A percentile compares a stretch with the other conserved stretches of the same genome.
Evolutionary conservation across 2,888 invertebrate genomes (phyloP).

Genomic region (Kuschelorhynchus macadamiae): DNA sequence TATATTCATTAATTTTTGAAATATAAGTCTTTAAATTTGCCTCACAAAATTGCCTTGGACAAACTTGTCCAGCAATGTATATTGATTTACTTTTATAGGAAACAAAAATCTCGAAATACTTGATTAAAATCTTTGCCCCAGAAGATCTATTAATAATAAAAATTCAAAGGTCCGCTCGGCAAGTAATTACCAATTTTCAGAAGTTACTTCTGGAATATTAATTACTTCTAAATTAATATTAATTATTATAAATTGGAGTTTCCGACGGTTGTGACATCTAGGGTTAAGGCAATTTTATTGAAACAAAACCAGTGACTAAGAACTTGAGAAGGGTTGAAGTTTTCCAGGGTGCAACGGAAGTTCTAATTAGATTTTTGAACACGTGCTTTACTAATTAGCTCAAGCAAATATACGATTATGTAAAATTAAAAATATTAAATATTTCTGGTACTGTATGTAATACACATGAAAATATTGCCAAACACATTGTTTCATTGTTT

Average conservation of each 20-base stretch:
- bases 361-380: constrained; percentile 30
- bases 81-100: no score
- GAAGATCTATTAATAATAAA: constrained; percentile 3
- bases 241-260: constrained; percentile 45
- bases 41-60: no score
- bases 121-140: not conserved
- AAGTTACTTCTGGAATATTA: constrained; percentile 38
- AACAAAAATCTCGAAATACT: not conserved
- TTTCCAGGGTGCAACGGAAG: not conserved
- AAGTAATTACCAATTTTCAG: constrained; percentile 37
- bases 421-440: no score
- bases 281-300: constrained; percentile 22
- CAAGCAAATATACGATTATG: no score
- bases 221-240: constrained; percentile 40
- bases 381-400: constrained; percentile 5
- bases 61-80: no score
- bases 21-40: no score
- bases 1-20: no score
- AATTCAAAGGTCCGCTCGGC: constrained; percentile 1
- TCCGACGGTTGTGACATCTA: constrained; percentile 14
- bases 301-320: constrained; percentile 14
- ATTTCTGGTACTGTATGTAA: no score
- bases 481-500: no score
- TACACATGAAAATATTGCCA: no score
- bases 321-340: constrained; percentile 11